phyloP scores from a whole-genome alignment of 2,888 invertebrate genomes.

The Coelinius sp. region DNA sequence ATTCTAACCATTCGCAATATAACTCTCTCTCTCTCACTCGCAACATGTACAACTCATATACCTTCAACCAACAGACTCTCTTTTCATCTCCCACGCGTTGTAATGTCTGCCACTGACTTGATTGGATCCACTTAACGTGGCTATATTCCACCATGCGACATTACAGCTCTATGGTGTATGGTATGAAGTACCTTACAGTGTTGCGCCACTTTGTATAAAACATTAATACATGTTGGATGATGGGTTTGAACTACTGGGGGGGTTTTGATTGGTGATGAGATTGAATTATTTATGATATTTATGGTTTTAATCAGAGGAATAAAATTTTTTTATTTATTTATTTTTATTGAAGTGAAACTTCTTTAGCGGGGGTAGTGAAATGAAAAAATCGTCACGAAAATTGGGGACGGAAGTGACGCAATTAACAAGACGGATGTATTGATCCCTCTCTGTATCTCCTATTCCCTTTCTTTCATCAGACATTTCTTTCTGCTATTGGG shows the following conservation, averaged over 20 bases:
- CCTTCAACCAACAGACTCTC: constrained; percentile 16
- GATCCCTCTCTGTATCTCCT: too few relatives aligned
- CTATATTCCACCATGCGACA: constrained; percentile 62
- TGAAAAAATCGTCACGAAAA: too few relatives aligned
- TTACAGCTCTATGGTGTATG: constrained; percentile 69
- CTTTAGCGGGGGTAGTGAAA: too few relatives aligned
- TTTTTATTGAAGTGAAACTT: too few relatives aligned
- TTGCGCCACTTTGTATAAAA: constrained; percentile 42
- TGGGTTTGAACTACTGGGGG: constrained; percentile 43
- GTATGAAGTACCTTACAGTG: constrained; percentile 54
- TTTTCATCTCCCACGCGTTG: constrained; percentile 42
- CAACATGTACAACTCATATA: neutral
- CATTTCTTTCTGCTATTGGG: too few relatives aligned
- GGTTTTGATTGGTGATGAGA: constrained; percentile 48
- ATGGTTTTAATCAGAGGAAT: neutral
- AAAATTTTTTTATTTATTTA: too few relatives aligned
- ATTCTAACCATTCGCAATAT: constrained; percentile 36
- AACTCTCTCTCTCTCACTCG: constrained; percentile 40
- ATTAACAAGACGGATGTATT: too few relatives aligned
- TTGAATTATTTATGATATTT: constrained; percentile 41
- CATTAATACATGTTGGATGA: constrained; percentile 21
- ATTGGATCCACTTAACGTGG: constrained; percentile 70
- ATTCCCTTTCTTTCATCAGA: too few relatives aligned
- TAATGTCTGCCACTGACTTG: constrained; percentile 63
- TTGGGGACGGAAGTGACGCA: too few relatives aligned